Conservation (phyloP, 2,888 invertebrate genomes). For the Conops quadrifasciatus region DNA sequence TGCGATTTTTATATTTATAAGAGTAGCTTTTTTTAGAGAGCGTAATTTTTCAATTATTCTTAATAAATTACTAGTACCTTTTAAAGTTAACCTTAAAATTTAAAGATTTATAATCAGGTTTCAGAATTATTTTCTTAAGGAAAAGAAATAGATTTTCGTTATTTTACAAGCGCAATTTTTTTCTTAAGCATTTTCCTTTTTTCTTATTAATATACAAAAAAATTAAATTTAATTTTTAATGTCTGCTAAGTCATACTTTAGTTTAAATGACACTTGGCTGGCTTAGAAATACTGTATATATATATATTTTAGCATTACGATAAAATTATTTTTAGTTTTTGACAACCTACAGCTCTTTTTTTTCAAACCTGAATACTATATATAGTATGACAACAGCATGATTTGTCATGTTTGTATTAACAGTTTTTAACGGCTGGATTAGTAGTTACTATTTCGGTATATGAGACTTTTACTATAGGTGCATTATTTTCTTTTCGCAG, state of each 20-base stretch:
- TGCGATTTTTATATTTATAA: slow-evolving; percentile 23
- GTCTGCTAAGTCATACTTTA: no score
- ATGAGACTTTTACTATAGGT: no score
- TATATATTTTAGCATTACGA: slow-evolving; percentile 33
- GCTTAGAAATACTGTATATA: no score
- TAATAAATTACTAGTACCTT: slow-evolving; percentile 38
- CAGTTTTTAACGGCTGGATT: no score
- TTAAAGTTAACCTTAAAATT: slow-evolving; percentile 45
- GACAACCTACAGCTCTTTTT: slow-evolving; percentile 47
- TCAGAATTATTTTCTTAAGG: slow-evolving; percentile 38
- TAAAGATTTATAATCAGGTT: slow-evolving; percentile 44
- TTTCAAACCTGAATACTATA: slow-evolving; percentile 29
- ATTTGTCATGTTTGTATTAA: no score
- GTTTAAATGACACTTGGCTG: no score
- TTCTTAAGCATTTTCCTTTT: slow-evolving; percentile 32
- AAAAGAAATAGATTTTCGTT: neutral
- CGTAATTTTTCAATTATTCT: slow-evolving; percentile 26
- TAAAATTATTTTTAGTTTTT: slow-evolving; percentile 44
- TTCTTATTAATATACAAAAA: slow-evolving; percentile 36
- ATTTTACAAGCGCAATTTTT: neutral
- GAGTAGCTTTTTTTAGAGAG: slow-evolving; percentile 30
- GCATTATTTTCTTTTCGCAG: no score
- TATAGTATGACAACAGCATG: neutral
- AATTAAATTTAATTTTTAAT: slow-evolving; percentile 37
- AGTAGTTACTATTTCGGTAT: no score